Evolutionary conservation across 37 sponge, comb jelly and placozoan species (phyloP), one percentile per base, ranked within the genome.

Genomic region (Halisarca cf. caerulea): DNA sequence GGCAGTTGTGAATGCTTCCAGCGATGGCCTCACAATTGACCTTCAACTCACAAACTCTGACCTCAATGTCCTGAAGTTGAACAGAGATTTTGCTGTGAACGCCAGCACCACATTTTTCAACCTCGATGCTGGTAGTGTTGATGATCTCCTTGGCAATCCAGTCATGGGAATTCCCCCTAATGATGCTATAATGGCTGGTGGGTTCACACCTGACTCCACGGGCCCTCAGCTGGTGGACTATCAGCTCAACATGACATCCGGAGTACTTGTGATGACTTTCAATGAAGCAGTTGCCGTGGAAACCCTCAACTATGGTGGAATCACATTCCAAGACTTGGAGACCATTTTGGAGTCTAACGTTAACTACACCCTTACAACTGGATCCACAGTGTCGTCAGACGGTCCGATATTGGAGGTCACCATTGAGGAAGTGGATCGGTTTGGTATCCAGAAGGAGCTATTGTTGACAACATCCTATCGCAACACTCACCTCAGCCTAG

Each of bases 41-140:
- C 55, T 96, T 21, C 21, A 42, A 0, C 81, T 96, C 23, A 66
- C 72, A 40, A 42, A 38, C 3, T 64, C 79, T 25, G 90, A 96
- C 79, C 97, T 96, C 17, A 94, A 96, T 71, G 24, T 58, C 23
- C 84, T 96, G 55, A 96, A 96, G 47, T 53, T 87, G 25, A 15
- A 33, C 15, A 59, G 44, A 51, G 41, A 79, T 15, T 71, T 96
- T 9, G 97, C 94, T 11, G 69, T 70, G 15, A 42, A 78, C 36
- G 34, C 53, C 2, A n/a, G 51, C 24, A 91, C 80, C 27, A 83
- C 86, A 2, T 92, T 54, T 62, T 25, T 95, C 37, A 84, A 84
- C 33, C 33, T 92, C 40, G 23, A 8, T 5, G n/a, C 59, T 42
- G 83, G 84, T 28, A 80, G 82, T 62, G 89, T 95, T 25, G 34